Evolutionary conservation across 2,797 vertebrate species (phyloP).

Genomic region (Columba guinea): DNA sequence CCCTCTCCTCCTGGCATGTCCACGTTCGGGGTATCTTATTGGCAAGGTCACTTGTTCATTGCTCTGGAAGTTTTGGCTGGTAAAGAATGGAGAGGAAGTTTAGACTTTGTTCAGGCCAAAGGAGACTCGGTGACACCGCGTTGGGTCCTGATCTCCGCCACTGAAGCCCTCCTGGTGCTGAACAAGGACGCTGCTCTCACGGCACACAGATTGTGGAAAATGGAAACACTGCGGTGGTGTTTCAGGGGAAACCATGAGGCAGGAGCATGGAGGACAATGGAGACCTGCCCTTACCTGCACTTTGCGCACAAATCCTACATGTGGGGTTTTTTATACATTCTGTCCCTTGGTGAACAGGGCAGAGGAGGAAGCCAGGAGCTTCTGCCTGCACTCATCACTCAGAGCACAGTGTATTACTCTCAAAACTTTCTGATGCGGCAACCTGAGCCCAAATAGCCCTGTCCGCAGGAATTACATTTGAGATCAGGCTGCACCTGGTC

Average conservation of each 20-base stretch:
- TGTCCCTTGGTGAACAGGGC: neutral
- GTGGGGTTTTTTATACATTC: rapidly evolving
- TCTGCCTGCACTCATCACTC: neutral
- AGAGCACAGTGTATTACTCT: neutral
- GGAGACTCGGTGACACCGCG: neutral
- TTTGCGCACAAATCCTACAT: rapidly evolving
- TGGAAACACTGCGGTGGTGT: rapidly evolving
- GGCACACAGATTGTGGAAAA: neutral
- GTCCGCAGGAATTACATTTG: neutral
- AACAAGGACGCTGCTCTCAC: neutral
- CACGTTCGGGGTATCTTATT: rapidly evolving
- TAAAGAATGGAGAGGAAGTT: neutral
- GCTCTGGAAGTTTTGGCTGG: neutral
- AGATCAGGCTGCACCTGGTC: neutral
- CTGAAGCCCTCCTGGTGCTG: neutral
- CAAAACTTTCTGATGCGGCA: neutral
- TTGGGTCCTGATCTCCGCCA: neutral
- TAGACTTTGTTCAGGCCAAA: slow-evolving; percentile 24
- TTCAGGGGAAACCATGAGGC: neutral
- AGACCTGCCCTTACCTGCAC: neutral
- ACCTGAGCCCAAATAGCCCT: rapidly evolving
- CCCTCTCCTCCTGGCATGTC: neutral
- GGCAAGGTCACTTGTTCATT: neutral
- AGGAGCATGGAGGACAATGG: neutral
- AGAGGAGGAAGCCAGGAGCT: neutral